Evolutionary conservation across 2,797 vertebrate genomes (phyloP), one percentile per base, ranked within the genome.

Genomic region (Poecilia gillii): DNA sequence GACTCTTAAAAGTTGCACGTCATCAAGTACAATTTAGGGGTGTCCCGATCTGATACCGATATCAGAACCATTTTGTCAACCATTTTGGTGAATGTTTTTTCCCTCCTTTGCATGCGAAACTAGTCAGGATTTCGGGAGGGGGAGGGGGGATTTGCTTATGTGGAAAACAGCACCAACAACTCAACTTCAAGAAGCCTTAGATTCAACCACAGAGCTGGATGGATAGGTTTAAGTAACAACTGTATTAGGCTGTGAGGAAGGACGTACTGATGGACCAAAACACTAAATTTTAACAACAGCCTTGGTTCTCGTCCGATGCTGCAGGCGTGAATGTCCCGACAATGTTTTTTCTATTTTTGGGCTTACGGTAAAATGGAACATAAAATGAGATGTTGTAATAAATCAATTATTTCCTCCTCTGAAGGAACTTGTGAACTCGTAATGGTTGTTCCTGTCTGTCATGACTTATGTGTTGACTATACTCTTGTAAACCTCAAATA

Each of bases 1-100:
- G 39, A 39, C 18, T 18, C 64, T 81, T 41, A n/a, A 76, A 80
- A 25, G 11, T 18, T 73, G 3, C 68, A 33, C 64, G 70, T 20
- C 39, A 31, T 11, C 20, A 13, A n/a, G 57, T 76, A 11, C 45
- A 45, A 3, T 6, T 33, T n/a, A 12, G 23, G 53, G 53, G 9
- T n/a, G 53, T n/a, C 23, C 53, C 23, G 8, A 55, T 55, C 25
- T 51, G 47, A 49, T 49, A 49, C 47, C 2, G 6, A 51, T 23
- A 23, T 51, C 49, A 51, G 49, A 51, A 51, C n/a, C n/a, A n/a
- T n/a, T 57, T n/a, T n/a, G 11, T 28, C 55, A 57, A 28, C 25
- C 55, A 57, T 28, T 57, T 28, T 11, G 55, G n/a, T 57, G 55
- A 25, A 25, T 11, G 25, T 57, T 57, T 57, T 57, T 12, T 9